Conservation (phyloP, 2,888 invertebrate species). For the Latrodectus hesperus region DNA sequence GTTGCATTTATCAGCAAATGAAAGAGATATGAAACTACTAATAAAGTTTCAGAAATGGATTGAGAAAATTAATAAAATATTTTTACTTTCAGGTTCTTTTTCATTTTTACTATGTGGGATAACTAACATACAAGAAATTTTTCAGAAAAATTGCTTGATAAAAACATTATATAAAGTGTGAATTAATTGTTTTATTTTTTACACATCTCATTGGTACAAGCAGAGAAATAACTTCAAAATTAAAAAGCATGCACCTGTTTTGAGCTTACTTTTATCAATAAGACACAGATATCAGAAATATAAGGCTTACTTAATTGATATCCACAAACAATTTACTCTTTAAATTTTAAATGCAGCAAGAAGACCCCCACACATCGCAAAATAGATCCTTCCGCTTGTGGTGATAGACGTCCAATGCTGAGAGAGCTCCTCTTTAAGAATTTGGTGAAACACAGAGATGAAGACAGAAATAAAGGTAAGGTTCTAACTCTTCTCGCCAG, state of each 20-base stretch:
- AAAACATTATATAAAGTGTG: background rate
- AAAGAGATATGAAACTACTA: too few species aligned
- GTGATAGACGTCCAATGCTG: conserved; percentile 15
- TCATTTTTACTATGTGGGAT: too few species aligned
- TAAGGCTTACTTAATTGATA: conserved; percentile 40
- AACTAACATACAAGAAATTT: background rate
- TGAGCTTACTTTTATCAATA: conserved; percentile 52
- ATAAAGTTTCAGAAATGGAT: too few species aligned
- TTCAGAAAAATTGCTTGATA: background rate
- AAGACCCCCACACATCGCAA: background rate
- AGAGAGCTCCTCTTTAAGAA: conserved; percentile 25
- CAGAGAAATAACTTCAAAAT: conserved; percentile 1
- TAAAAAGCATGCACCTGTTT: conserved; percentile 60
- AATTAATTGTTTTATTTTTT: background rate
- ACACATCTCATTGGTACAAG: too few species aligned
- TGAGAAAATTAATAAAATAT: too few species aligned
- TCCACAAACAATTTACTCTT: conserved; percentile 1
- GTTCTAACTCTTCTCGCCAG: conserved; percentile 5
- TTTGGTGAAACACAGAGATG: conserved; percentile 16
- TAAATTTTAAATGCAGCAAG: background rate
- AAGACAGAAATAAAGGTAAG: conserved; percentile 30
- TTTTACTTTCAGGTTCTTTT: too few species aligned
- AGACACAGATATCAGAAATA: conserved; percentile 59
- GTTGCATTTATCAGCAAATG: background rate
- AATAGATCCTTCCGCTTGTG: conserved; percentile 7